These are phyloP conservation scores for Araneus ventricosus DNA, from an alignment of 1,140 invertebrate species.

Conservation along the genomic window DNA sequence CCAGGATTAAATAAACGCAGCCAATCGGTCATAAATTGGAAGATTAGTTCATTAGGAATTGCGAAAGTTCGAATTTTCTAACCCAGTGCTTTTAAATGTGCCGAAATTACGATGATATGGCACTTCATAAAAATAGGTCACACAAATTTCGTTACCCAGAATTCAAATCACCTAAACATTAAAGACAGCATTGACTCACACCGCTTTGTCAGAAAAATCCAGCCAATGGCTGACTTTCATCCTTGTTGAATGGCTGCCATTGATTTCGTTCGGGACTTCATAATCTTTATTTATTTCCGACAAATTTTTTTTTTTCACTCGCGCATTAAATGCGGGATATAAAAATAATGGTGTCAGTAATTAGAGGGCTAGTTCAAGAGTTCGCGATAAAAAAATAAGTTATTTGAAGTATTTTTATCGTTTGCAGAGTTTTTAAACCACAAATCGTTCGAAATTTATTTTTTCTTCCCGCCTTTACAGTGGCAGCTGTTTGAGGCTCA, in stretches of 20 bases:
- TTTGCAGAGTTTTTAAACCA: slow-evolving; percentile 8
- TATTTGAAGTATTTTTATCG: slow-evolving; percentile 20
- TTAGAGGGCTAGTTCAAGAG: slow-evolving; percentile 55
- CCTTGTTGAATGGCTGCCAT: slow-evolving; percentile 18
- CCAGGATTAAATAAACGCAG: not conserved
- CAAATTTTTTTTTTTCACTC: not conserved
- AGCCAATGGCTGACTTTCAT: not conserved
- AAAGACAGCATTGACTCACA: not conserved
- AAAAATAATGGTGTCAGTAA: slow-evolving; percentile 73
- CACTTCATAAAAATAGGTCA: not conserved
- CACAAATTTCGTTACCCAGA: not conserved
- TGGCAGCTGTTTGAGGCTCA: not conserved
- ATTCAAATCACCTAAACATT: not conserved
- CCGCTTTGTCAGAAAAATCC: not conserved
- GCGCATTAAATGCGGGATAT: slow-evolving; percentile 10
- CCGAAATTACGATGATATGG: not conserved
- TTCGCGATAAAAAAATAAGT: slow-evolving; percentile 47
- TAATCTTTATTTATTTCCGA: slow-evolving; percentile 66
- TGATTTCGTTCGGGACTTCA: slow-evolving; percentile 41
- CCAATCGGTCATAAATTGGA: not conserved
- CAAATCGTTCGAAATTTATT: not conserved
- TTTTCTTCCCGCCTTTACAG: not conserved
- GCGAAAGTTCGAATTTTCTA: not conserved
- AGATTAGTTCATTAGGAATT: not conserved
- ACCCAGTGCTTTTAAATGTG: not conserved